Base-by-base conservation (phyloP, 2,888 invertebrate species). In the Phalera bucephala region DNA sequence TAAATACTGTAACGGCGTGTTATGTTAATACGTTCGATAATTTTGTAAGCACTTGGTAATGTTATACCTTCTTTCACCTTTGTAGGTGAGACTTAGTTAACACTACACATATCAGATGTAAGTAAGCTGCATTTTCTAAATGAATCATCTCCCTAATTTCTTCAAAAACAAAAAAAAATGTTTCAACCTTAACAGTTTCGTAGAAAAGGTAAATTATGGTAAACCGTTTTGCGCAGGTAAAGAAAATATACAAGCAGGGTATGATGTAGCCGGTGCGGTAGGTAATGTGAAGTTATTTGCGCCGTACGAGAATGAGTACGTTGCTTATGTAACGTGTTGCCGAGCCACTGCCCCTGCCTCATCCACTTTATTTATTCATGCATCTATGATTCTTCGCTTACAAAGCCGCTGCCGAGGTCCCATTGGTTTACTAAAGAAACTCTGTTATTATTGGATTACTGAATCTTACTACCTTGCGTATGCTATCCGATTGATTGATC, bases 281-380 rank as follows among this genome's bases (percentile, higher is more conserved):
- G 25, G 40, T 40, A 47, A 43, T 40, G 38, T 42, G 25, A 36
- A 36, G 38, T 43, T 47, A 51, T 58, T 46, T 54, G 42, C 19
- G 43, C 32, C 33, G 33, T 20, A 36, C 22, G 25, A 32, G 26
- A 47, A 47, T 47, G 51, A 54, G 45, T 48, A 53, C 43, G 45
- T 47, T 32, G 51, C 33, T 45, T 48, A 52, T 38, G 49, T 50
- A 54, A 52, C 33, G 41, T 38, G 40, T 53, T 51, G 31, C 33
- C 39, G 33, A 43, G 31, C 12, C 13, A 17, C 13, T 31, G 40
- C 27, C 34, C 36, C 44, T 33, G 31, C 31, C 33, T 33, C 26
- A 28, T 38, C 15, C 38, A 26, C 32, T 48, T 63, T 57, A 63
- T 37, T 63, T 63, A 67, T 68, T 62, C 58, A 61, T 29, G 35